phyloP scores from a whole-genome alignment of 2,888 invertebrate species.

The Aphodius granarius region DNA sequence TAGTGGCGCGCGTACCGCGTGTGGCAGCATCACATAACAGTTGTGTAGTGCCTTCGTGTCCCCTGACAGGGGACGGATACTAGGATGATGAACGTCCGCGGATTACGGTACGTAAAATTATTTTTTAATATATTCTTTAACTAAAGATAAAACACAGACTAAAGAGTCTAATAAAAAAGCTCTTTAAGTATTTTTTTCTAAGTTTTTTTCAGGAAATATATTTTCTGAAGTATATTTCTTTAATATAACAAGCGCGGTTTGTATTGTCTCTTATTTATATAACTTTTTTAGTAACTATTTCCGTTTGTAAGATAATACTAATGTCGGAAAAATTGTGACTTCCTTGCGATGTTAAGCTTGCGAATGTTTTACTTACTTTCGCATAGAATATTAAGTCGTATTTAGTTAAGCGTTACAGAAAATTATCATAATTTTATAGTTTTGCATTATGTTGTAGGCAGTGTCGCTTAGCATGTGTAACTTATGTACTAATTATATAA shows the following conservation, averaged over 20 bases:
- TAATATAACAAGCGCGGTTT: not conserved
- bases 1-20: slow-evolving; percentile 55
- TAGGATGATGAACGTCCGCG: slow-evolving; percentile 50
- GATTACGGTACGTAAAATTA: slow-evolving; percentile 47
- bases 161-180: too few relatives aligned
- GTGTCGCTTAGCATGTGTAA: too few relatives aligned
- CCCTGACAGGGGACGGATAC: slow-evolving; percentile 46
- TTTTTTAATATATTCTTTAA: too few relatives aligned
- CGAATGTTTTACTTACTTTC: too few relatives aligned
- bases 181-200: not conserved
- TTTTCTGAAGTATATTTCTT: not conserved
- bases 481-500: too few relatives aligned
- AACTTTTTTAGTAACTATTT: not conserved
- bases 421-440: too few relatives aligned
- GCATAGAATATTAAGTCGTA: not conserved
- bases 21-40: slow-evolving; percentile 48
- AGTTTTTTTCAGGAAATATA: not conserved
- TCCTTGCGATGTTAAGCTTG: too few relatives aligned
- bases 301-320: not conserved
- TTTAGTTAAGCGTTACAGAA: too few relatives aligned
- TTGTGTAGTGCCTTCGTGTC: slow-evolving; percentile 45
- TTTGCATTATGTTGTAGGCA: too few relatives aligned
- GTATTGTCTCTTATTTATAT: not conserved
- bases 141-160: too few relatives aligned
- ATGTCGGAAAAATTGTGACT: not conserved